These are phyloP conservation scores for Synanthedon myopaeformis DNA, from an alignment of 2,888 invertebrate species.

Conservation along the genomic window DNA sequence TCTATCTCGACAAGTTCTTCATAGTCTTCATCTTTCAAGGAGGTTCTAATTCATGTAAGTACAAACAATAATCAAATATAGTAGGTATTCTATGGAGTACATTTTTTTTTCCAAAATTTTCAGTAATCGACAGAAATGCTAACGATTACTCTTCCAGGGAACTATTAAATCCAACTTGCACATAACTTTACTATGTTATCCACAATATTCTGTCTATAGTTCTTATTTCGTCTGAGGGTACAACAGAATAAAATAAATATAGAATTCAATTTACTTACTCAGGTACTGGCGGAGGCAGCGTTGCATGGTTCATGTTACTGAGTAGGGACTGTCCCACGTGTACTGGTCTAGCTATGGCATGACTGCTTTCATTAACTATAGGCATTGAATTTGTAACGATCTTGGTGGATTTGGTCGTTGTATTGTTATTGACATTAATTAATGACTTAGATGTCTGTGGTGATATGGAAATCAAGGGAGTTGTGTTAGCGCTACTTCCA, in stretches of 20 bases:
- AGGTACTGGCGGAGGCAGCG: slow-evolving; percentile 15
- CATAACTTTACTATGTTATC: too few relatives aligned
- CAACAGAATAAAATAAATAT: not conserved
- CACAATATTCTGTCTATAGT: too few relatives aligned
- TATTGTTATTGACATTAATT: slow-evolving; percentile 32
- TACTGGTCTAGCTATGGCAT: slow-evolving; percentile 39
- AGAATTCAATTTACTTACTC: slow-evolving; percentile 46
- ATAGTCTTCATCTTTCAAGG: too few relatives aligned
- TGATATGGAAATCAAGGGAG: slow-evolving; percentile 53
- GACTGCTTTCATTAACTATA: slow-evolving; percentile 29
- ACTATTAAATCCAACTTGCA: too few relatives aligned
- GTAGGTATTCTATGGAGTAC: too few relatives aligned
- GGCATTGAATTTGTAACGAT: slow-evolving; percentile 34
- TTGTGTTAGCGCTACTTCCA: slow-evolving; percentile 28
- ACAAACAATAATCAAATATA: too few relatives aligned
- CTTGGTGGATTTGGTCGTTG: slow-evolving; percentile 34
- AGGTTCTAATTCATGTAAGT: too few relatives aligned
- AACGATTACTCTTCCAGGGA: too few relatives aligned
- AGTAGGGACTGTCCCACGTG: slow-evolving; percentile 36
- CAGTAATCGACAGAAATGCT: too few relatives aligned
- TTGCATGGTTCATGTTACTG: slow-evolving; percentile 15
- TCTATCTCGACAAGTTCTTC: too few relatives aligned
- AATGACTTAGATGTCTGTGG: slow-evolving; percentile 30
- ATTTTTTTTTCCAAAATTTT: too few relatives aligned
- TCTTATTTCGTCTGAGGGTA: too few relatives aligned